These are phyloP conservation scores for Scaptodrosophila lebanonensis DNA, from an alignment of 1,140 invertebrate species.

Conservation along the genomic window DNA sequence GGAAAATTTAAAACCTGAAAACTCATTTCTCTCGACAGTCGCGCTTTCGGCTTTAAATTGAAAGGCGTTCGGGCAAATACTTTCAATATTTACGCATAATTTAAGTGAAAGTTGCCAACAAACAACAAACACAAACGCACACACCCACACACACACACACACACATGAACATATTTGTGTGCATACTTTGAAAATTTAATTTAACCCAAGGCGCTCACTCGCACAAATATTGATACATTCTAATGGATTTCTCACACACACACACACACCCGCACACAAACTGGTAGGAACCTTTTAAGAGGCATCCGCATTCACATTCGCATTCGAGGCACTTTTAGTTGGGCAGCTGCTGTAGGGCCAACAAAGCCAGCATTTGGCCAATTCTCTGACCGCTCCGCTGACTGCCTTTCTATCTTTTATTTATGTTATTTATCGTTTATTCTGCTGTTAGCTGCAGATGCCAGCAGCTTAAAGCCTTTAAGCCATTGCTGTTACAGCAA, in stretches of 20 bases:
- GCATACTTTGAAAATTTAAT: constrained; percentile 70
- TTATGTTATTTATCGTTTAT: constrained; percentile 70
- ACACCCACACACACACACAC: not conserved
- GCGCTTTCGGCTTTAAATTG: constrained; percentile 47
- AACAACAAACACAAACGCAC: not conserved
- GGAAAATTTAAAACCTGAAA: constrained; percentile 12
- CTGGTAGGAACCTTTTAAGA: constrained; percentile 6
- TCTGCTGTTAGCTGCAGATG: constrained; percentile 12
- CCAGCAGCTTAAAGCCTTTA: constrained; percentile 60
- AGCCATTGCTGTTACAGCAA: no score
- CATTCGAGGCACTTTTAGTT: constrained; percentile 55
- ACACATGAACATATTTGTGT: not conserved
- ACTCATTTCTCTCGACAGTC: constrained; percentile 34
- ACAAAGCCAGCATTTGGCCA: constrained; percentile 58
- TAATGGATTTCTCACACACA: constrained; percentile 63
- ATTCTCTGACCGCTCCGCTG: constrained; percentile 41
- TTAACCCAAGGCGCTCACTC: constrained; percentile 52
- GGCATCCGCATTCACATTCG: constrained; percentile 1
- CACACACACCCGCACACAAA: constrained; percentile 6
- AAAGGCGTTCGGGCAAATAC: constrained; percentile 66
- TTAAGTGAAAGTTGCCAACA: constrained; percentile 29
- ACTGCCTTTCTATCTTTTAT: constrained; percentile 54
- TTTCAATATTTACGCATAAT: constrained; percentile 68
- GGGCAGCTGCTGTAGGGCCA: constrained; percentile 63
- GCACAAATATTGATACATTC: constrained; percentile 76